Percentiles rank a stretch among this genome's conserved stretches.
Conservation (phyloP, 2,797 vertebrate genomes). For the Tragelaphus eurycerus region DNA sequence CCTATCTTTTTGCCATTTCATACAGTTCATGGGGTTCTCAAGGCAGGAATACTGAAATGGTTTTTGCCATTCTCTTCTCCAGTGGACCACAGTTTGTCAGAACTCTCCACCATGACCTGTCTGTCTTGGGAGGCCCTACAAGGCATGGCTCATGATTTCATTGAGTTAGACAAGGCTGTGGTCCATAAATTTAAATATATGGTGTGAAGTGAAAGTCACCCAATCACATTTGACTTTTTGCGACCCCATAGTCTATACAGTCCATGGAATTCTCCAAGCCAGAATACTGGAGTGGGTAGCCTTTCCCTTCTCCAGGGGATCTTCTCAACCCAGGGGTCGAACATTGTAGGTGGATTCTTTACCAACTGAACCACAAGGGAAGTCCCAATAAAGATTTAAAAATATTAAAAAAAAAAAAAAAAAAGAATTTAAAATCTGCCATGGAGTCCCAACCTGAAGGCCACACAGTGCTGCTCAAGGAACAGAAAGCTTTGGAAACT, state of each 20-base stretch:
- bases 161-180: neutral
- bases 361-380: neutral
- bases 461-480: neutral
- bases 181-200: neutral
- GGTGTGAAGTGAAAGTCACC: neutral
- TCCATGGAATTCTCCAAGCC: neutral
- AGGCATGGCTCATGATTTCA: neutral
- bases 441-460: neutral
- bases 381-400: neutral
- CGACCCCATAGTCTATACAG: neutral
- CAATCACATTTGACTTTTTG: neutral
- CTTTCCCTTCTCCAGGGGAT: neutral
- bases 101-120: neutral
- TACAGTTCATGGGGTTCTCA: neutral
- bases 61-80: neutral
- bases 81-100: neutral
- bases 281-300: neutral
- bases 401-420: neutral
- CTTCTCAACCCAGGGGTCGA: neutral
- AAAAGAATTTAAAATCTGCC: neutral
- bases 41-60: neutral
- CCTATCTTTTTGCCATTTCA: neutral
- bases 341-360: neutral
- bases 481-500: neutral
- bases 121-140: neutral